These are phyloP conservation scores for Suillia variegata DNA, from an alignment of 2,888 invertebrate genomes.

Conservation along the genomic window DNA sequence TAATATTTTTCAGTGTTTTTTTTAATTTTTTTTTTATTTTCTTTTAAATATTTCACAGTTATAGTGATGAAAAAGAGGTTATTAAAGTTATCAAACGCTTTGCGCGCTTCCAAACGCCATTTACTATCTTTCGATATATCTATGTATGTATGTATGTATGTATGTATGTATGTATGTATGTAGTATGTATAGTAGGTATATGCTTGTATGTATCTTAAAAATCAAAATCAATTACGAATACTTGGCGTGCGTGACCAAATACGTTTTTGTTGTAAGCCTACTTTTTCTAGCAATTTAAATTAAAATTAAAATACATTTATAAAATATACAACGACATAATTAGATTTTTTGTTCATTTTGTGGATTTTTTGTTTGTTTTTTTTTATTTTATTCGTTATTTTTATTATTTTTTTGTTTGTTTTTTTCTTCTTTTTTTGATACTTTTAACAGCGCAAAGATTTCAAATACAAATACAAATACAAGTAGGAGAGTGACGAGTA, in stretches of 20 bases:
- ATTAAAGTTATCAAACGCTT: background rate
- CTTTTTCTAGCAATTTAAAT: background rate
- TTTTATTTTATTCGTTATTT: slow-evolving; percentile 12
- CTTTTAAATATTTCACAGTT: slow-evolving; percentile 19
- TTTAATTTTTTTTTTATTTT: slow-evolving; percentile 20
- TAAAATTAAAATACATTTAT: slow-evolving; percentile 23
- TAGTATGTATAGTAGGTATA: too few relatives aligned
- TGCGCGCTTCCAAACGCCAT: background rate
- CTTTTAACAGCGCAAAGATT: slow-evolving; percentile 8
- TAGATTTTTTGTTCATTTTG: slow-evolving; percentile 10
- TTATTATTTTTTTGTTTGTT: slow-evolving; percentile 20
- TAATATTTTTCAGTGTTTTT: slow-evolving; percentile 28
- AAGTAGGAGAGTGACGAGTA: background rate
- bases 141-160: too few relatives aligned
- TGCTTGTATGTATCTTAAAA: background rate
- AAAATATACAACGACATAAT: too few relatives aligned
- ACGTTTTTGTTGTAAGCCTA: too few relatives aligned
- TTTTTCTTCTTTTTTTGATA: slow-evolving; percentile 26
- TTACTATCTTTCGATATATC: too few relatives aligned
- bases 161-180: too few relatives aligned
- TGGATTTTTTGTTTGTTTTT: background rate
- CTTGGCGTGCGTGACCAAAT: too few relatives aligned
- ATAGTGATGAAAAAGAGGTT: slow-evolving; percentile 5
- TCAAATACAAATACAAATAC: background rate
- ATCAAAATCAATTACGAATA: too few relatives aligned